Evolutionary conservation across 2,797 vertebrate genomes (phyloP).

Genomic region (Schizopygopsis malacanthus): DNA sequence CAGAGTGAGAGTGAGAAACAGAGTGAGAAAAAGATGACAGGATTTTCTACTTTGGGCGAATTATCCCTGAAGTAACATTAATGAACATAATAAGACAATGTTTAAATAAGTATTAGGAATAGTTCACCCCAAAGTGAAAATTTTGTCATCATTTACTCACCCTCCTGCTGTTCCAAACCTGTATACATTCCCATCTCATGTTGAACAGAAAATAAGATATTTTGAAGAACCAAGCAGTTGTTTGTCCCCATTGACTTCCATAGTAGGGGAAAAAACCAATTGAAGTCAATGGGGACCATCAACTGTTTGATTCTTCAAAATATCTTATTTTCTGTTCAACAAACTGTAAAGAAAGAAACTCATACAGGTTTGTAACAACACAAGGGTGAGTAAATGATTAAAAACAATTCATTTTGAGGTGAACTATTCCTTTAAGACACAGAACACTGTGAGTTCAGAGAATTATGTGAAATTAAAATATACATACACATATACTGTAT

Average conservation of each 20-base stretch:
- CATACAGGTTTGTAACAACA: neutral
- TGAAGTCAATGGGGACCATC: too few relatives aligned
- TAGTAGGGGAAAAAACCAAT: too few relatives aligned
- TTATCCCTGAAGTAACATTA: neutral
- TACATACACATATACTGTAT: neutral
- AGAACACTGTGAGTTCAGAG: neutral
- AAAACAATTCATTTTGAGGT: too few relatives aligned
- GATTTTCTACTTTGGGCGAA: neutral
- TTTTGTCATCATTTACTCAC: neutral
- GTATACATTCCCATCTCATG: neutral
- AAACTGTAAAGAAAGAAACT: neutral
- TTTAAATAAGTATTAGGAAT: neutral
- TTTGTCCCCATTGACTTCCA: neutral
- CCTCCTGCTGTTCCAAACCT: neutral
- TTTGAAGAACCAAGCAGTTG: neutral
- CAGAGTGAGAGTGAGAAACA: neutral
- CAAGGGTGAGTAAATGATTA: too few relatives aligned
- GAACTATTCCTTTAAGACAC: neutral
- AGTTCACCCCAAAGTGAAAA: too few relatives aligned
- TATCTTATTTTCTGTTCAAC: neutral
- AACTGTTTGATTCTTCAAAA: neutral
- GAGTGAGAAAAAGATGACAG: neutral
- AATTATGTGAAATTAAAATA: conserved; percentile 14
- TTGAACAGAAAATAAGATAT: neutral
- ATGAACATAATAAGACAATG: neutral